Percentiles rank a stretch among this genome's conserved stretches.
Evolutionary conservation across 2,888 invertebrate species (phyloP).

Genomic region (Balanococcus diminutus): DNA sequence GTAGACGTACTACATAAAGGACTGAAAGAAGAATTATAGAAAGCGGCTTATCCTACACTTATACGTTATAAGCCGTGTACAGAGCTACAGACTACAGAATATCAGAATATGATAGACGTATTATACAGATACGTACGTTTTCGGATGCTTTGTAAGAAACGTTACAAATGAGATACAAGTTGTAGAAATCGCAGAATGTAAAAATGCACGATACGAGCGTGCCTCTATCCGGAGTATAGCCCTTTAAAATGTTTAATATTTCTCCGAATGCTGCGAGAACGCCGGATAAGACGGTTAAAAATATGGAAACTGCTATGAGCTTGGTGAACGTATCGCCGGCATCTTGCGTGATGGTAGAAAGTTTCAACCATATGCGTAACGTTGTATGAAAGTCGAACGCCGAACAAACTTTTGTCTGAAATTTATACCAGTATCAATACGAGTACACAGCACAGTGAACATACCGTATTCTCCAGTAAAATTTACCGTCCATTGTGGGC

Average conservation of each 20-base stretch:
- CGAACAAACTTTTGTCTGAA: slow-evolving; percentile 1
- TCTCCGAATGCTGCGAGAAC: slow-evolving; percentile 25
- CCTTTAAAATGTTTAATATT: slow-evolving; percentile 24
- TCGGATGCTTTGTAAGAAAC: slow-evolving; percentile 16
- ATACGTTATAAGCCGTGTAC: background rate
- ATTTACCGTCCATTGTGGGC: too few relatives aligned
- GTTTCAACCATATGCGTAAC: slow-evolving; percentile 11
- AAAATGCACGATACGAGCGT: slow-evolving; percentile 15
- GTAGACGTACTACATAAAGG: background rate
- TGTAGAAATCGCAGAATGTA: background rate
- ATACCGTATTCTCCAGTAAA: too few relatives aligned
- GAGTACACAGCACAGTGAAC: too few relatives aligned
- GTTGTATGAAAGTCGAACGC: background rate
- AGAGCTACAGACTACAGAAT: background rate
- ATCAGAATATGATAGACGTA: background rate
- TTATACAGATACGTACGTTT: background rate
- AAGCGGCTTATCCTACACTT: background rate
- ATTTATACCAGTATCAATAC: background rate
- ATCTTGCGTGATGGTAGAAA: slow-evolving; percentile 23
- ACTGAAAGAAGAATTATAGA: too few relatives aligned
- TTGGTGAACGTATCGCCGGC: background rate
- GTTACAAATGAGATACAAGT: slow-evolving; percentile 15
- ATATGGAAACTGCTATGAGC: slow-evolving; percentile 2
- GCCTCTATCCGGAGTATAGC: background rate
- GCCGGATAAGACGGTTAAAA: slow-evolving; percentile 31